Evolutionary conservation across 1,140 invertebrate genomes (phyloP), one percentile per base, ranked within the genome.

Genomic region (Caenorhabditis briggsae): DNA sequence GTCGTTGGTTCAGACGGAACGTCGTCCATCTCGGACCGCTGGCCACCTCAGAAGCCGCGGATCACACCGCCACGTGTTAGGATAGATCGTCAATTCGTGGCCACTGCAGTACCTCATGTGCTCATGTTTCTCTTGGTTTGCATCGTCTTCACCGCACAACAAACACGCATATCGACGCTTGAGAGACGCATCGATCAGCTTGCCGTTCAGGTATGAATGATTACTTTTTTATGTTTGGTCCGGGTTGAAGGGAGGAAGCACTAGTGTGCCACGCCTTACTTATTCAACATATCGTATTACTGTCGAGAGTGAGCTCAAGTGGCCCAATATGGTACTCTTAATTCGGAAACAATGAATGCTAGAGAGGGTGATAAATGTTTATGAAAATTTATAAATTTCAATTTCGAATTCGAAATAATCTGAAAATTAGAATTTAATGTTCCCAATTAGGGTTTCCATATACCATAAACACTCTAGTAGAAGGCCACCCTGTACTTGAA

Each of bases 131-230:
- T 78, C 7, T 46, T 78, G 18, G 20, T 78, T 78, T 78, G 70
- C n/a, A 50, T 78, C 70, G 70, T 78, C 18, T 78, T 78, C 46
- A 78, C 70, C 70, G 70, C 70, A n/a, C 70, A 78, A 50, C 70
- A 78, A 78, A 78, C 70, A 78, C 43, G 70, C 3, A 78, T 78
- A 46, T 78, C 70, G n/a, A 78, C 70, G 43, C 70, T 78, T 23
- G 70, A 78, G 46, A 78, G 33, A 41, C 70, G 70, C 70, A 78
- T 78, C 70, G 70, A 78, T 78, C 70, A 78, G 46, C 70, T 78
- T 50, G 70, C 46, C 70, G 70, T 78, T 78, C 70, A 78, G 70
- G 70, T 78, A 78, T 78, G 70, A 78, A 50, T 78, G 70, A 78
- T 78, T 78, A 50, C 64, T 25, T 48, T 8, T 70, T 64, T 64